phyloP scores from a whole-genome alignment of 2,888 invertebrate species.

The Pollenia amentaria region DNA sequence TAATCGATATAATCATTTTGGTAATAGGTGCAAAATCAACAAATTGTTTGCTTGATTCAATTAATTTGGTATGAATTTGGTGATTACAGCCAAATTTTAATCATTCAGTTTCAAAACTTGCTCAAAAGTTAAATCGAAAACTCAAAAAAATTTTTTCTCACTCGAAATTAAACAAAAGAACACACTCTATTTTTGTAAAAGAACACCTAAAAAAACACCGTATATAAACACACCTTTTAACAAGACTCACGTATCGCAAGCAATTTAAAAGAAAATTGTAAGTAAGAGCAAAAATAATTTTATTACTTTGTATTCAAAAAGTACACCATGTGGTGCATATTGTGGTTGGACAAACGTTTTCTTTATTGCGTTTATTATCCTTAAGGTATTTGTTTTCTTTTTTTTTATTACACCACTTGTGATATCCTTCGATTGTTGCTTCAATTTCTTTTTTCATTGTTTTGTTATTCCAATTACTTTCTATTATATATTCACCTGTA shows the following conservation, averaged over 20 bases:
- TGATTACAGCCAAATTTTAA: no score
- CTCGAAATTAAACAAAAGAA: no score
- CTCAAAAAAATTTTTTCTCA: no score
- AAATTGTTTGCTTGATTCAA: no score
- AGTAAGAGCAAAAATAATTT: conserved; percentile 21
- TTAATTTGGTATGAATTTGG: no score
- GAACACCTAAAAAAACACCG: no score
- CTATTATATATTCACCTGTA: background rate
- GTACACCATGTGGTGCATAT: conserved; percentile 31
- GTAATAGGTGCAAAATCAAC: no score
- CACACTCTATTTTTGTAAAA: no score
- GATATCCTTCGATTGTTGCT: background rate
- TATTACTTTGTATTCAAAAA: conserved; percentile 43
- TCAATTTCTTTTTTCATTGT: background rate
- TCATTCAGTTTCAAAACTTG: no score
- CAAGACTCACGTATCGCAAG: conserved; percentile 14
- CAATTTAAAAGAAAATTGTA: conserved; percentile 35
- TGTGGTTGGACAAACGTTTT: conserved; percentile 21
- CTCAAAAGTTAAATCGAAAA: no score
- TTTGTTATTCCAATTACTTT: background rate
- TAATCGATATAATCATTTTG: no score
- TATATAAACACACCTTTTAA: background rate
- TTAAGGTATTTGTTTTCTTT: conserved; percentile 1
- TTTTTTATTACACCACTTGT: background rate
- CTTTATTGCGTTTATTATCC: conserved; percentile 33